Conservation (phyloP, 2,113 vertebrate species). For the Cynopterus brachyotis region DNA sequence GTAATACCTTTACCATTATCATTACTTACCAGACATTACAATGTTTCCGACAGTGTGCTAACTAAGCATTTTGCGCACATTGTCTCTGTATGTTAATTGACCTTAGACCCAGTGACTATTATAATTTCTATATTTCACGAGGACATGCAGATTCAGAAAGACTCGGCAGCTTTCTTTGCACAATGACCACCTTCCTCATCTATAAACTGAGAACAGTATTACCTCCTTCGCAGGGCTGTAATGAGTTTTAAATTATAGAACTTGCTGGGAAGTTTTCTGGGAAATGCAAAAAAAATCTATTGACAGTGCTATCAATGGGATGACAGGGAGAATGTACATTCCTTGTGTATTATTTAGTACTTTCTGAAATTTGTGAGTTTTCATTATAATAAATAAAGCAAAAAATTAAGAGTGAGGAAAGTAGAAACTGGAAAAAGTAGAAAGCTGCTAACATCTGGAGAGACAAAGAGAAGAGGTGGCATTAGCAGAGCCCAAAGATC, state of each 20-base stretch:
- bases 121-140: background rate
- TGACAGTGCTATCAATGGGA: background rate
- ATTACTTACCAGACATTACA: background rate
- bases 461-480: background rate
- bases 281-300: background rate
- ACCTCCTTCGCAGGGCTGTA: background rate
- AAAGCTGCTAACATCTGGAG: background rate
- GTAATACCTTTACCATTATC: background rate
- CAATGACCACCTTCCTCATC: background rate
- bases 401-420: background rate
- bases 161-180: background rate
- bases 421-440: background rate
- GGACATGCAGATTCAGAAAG: background rate
- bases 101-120: background rate
- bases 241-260: background rate
- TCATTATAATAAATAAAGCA: background rate
- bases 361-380: background rate
- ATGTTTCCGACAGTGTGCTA: background rate
- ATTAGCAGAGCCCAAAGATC: too few relatives aligned
- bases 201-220: background rate
- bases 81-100: background rate
- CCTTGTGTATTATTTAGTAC: background rate
- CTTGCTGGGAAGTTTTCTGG: background rate
- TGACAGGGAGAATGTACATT: background rate
- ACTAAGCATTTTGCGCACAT: background rate